Percentiles rank a stretch among this genome's conserved stretches.
phyloP scores from a whole-genome alignment of 2,888 invertebrate species.

The Automeris io region DNA sequence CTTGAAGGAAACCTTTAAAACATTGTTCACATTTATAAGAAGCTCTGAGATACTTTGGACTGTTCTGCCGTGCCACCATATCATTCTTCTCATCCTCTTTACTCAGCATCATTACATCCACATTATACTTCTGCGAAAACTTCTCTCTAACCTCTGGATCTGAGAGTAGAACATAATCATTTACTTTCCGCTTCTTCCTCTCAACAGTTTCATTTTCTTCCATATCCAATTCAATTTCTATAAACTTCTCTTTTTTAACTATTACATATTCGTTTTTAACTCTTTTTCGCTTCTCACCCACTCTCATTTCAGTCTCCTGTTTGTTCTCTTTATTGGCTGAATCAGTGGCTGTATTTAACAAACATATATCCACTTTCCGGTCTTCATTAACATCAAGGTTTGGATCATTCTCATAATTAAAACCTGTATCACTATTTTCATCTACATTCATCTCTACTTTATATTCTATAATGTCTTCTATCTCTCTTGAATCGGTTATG shows the following conservation, averaged over 20 bases:
- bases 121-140: constrained; percentile 4
- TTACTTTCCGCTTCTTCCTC: neutral
- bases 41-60: constrained; percentile 7
- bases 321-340: constrained; percentile 1
- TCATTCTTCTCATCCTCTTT: constrained; percentile 10
- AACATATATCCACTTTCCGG: neutral
- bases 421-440: too few species aligned
- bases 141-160: constrained; percentile 4
- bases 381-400: too few species aligned
- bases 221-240: too few species aligned
- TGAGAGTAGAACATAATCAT: constrained; percentile 2
- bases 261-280: neutral
- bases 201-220: too few species aligned
- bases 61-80: constrained; percentile 2
- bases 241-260: neutral
- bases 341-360: neutral
- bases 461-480: too few species aligned
- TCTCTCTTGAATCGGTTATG: too few species aligned
- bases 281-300: too few species aligned
- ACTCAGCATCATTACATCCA: constrained; percentile 8
- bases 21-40: constrained; percentile 12
- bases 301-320: too few species aligned
- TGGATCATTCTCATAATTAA: too few species aligned
- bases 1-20: constrained; percentile 12
- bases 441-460: too few species aligned